Evolutionary conservation across 2,888 invertebrate genomes (phyloP).

Genomic region (Hemaris fuciformis): DNA sequence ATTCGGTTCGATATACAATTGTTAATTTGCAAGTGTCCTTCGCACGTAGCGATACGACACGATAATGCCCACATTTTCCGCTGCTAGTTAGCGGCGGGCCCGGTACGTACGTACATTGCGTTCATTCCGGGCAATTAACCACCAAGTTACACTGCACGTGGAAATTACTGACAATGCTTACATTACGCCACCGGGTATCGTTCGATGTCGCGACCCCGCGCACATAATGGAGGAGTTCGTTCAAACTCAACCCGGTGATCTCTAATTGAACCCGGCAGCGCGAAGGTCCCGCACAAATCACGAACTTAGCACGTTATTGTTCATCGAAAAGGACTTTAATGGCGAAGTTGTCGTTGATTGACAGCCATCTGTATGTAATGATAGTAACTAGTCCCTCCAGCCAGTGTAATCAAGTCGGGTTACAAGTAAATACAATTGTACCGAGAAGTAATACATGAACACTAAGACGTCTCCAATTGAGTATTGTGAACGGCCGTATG

Average conservation of each 20-base stretch:
- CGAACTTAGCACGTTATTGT: constrained; percentile 20
- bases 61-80: constrained; percentile 61
- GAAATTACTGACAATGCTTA: constrained; percentile 56
- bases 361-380: not conserved
- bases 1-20: constrained; percentile 33
- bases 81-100: constrained; percentile 33
- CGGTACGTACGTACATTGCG: constrained; percentile 35
- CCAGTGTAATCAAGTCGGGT: not conserved
- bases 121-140: constrained; percentile 56
- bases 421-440: not conserved
- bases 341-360: not conserved
- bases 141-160: constrained; percentile 53
- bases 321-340: not conserved
- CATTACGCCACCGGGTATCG: constrained; percentile 61
- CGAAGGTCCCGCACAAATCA: constrained; percentile 54
- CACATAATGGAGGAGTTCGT: constrained; percentile 51
- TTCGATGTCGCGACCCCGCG: constrained; percentile 64
- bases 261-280: constrained; percentile 64
- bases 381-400: not conserved
- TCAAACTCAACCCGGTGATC: constrained; percentile 60
- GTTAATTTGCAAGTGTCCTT: constrained; percentile 47
- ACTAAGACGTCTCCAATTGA: not conserved
- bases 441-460: not conserved
- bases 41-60: constrained; percentile 45
- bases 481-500: not conserved